Evolutionary conservation across 2,888 invertebrate species (phyloP).

Genomic region (Harpalus rubripes): DNA sequence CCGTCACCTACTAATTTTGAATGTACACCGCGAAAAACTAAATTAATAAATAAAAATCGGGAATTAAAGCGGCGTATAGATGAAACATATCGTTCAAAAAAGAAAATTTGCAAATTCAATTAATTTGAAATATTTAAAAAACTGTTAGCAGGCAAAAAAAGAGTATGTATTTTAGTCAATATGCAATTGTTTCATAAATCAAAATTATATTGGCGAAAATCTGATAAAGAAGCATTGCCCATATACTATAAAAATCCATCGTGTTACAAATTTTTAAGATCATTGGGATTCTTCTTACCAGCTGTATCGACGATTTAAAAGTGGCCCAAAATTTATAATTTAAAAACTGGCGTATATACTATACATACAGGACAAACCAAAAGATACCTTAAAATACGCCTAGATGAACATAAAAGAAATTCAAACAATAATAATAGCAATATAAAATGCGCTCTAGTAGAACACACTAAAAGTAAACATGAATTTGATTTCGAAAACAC

Average conservation of each 20-base stretch:
- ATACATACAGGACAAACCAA: too few species aligned
- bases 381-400: too few species aligned
- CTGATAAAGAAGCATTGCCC: slow-evolving; percentile 18
- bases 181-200: too few species aligned
- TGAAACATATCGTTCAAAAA: neutral
- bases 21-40: neutral
- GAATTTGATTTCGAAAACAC: too few species aligned
- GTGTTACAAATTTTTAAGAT: slow-evolving; percentile 41
- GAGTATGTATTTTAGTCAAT: too few species aligned
- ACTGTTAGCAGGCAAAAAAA: neutral
- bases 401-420: too few species aligned
- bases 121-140: neutral
- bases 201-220: too few species aligned
- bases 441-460: too few species aligned
- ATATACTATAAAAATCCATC: slow-evolving; percentile 47
- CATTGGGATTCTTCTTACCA: slow-evolving; percentile 23
- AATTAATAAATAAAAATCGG: neutral
- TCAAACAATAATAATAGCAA: too few species aligned
- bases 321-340: slow-evolving; percentile 51
- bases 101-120: neutral
- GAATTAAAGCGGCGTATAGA: neutral
- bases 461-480: too few species aligned
- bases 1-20: neutral
- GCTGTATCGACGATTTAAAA: slow-evolving; percentile 12
- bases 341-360: slow-evolving; percentile 30